These are phyloP conservation scores for Oryzias curvinotus DNA, from an alignment of 2,113 vertebrate species.

Conservation along the genomic window DNA sequence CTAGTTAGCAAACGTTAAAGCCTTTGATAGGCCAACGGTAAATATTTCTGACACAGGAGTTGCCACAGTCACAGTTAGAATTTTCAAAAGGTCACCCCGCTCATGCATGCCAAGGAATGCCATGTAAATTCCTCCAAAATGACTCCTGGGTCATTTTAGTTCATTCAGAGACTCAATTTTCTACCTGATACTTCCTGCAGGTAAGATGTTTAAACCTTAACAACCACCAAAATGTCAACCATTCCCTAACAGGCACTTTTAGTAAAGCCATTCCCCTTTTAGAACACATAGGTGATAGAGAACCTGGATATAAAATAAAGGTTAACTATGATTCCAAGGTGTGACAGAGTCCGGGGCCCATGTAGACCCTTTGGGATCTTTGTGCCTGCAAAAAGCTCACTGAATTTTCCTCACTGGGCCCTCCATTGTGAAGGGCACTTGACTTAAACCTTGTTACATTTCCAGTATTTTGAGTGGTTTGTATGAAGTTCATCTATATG, in stretches of 20 bases:
- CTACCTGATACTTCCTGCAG: constrained; percentile 46
- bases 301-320: constrained; percentile 63
- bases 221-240: constrained; percentile 65
- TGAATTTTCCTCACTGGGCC: constrained; percentile 18
- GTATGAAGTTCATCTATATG: constrained; percentile 13
- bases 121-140: constrained; percentile 36
- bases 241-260: constrained; percentile 49
- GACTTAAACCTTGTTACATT: constrained; percentile 26
- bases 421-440: constrained; percentile 6
- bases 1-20: background rate
- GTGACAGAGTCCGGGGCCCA: constrained; percentile 47
- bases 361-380: constrained; percentile 9
- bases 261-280: constrained; percentile 25
- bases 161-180: constrained; percentile 39
- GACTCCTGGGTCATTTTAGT: constrained; percentile 42
- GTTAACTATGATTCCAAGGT: constrained; percentile 58
- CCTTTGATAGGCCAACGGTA: constrained; percentile 20
- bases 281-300: constrained; percentile 45
- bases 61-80: constrained; percentile 51
- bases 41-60: constrained; percentile 14
- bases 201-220: constrained; percentile 57
- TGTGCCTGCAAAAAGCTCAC: constrained; percentile 26
- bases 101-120: constrained; percentile 45
- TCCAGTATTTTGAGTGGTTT: constrained; percentile 25
- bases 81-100: constrained; percentile 59